Evolutionary conservation across 2,888 invertebrate species (phyloP), one percentile per base, ranked within the genome.

Genomic region (Caprella mutica): DNA sequence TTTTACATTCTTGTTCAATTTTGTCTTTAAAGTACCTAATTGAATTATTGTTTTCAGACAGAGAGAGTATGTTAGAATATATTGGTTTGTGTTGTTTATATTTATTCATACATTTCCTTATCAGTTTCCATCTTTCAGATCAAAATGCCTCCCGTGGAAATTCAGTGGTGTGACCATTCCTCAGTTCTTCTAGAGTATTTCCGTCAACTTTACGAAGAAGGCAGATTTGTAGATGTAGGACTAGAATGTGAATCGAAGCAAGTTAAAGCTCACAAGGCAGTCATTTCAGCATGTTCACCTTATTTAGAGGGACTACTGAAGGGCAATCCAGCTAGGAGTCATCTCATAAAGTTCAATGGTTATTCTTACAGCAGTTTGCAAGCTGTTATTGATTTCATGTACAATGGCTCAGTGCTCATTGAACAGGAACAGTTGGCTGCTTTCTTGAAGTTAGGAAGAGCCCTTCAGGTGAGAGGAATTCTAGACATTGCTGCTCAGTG

Each of bases 311-410:
- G 63, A 38, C 50, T 63, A 26, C 40, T 63, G 53, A 63, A 63
- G 17, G 63, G 59, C 5, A 63, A 63, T 38, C 63, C 63, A 30
- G 63, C 63, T 14, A 53, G 63, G 23, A 63, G 63, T 39, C 63
- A 63, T 39, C 63, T 63, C 39, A 63, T 63, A 26, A 63, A 63
- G 35, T 63, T 63, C 55, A 63, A 63, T 50, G 63, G 63, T 2
- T 63, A 63, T 38, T 63, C 63, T 1, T 63, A 63, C 52, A 63
- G 55, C 43, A 63, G 63, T 40, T 52, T 63, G 14, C 52, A 58
- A 29, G 63, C 63, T 52, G 63, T 63, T 24, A 63, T 63, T 35
- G 63, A 63, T 42, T 63, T 63, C 53, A 63, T 63, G 63, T 63
- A 63, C 48, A 63, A 63, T 55, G 63, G 63, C 3, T 59, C 59